A percentile compares a stretch with the other conserved stretches of the same genome.
phyloP scores from a whole-genome alignment of 2,113 vertebrate species.

The Haemorhous mexicanus region DNA sequence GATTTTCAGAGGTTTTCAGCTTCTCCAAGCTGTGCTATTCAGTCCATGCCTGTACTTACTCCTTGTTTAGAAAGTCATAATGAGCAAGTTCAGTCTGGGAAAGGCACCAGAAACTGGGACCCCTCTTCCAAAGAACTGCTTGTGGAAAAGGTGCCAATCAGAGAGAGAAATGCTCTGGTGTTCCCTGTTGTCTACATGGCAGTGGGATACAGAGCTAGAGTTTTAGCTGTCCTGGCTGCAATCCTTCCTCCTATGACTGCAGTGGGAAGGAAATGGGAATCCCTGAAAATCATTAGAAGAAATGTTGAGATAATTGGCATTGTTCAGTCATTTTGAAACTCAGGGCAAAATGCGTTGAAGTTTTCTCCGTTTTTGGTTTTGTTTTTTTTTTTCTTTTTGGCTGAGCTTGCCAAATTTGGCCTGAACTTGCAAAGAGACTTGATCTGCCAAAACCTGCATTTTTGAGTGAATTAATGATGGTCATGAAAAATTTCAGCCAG shows the following conservation, averaged over 20 bases:
- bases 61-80: not conserved
- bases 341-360: not conserved
- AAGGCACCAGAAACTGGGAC: not conserved
- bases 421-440: not conserved
- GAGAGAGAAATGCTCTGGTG: not conserved
- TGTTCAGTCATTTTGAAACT: not conserved
- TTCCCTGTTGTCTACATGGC: not conserved
- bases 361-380: not conserved
- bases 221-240: not conserved
- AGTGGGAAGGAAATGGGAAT: not conserved
- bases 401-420: conserved; percentile 43
- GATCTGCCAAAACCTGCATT: conserved; percentile 54
- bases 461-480: conserved; percentile 57
- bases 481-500: conserved; percentile 50
- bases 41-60: not conserved
- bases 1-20: not conserved
- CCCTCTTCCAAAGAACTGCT: not conserved
- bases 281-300: not conserved
- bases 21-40: not conserved
- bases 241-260: not conserved
- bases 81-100: not conserved
- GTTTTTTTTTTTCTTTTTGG: not conserved
- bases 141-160: not conserved
- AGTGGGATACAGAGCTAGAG: not conserved
- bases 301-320: not conserved